Evolutionary conservation across 2,797 vertebrate genomes (phyloP).

Genomic region (Typhlichthys eigenmanni): DNA sequence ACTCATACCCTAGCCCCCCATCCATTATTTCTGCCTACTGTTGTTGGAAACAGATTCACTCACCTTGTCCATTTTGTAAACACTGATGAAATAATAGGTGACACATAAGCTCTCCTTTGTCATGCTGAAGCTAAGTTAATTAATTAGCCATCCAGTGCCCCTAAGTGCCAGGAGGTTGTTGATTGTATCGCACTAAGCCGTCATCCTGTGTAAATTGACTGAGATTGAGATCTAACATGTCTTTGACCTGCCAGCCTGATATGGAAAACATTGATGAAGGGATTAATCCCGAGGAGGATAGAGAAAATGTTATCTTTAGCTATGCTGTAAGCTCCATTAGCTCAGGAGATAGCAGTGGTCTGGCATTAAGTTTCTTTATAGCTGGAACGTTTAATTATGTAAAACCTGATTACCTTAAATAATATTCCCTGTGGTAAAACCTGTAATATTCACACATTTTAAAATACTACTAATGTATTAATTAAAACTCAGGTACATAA

Average conservation of each 20-base stretch:
- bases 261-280: constrained; percentile 68
- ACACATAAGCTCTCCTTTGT: constrained; percentile 64
- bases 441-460: background rate
- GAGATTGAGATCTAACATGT: constrained; percentile 78
- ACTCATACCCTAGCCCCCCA: constrained; percentile 19
- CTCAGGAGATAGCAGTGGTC: constrained; percentile 29
- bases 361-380: constrained; percentile 7
- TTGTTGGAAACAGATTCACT: constrained; percentile 28
- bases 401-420: constrained; percentile 7
- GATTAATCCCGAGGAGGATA: constrained; percentile 58
- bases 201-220: constrained; percentile 76
- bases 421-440: background rate
- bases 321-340: constrained; percentile 58
- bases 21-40: constrained; percentile 26
- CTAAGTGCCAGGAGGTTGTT: constrained; percentile 66
- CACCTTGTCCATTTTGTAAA: constrained; percentile 58
- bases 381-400: constrained; percentile 9
- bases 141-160: constrained; percentile 67
- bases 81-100: constrained; percentile 60
- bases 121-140: constrained; percentile 63
- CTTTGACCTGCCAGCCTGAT: constrained; percentile 70
- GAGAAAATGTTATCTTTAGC: constrained; percentile 73
- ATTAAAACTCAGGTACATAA: background rate
- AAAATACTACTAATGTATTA: constrained; percentile 9
- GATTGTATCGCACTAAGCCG: constrained; percentile 73